These are phyloP conservation scores for Perccottus glenii DNA, from an alignment of 2,113 vertebrate species.

Conservation along the genomic window DNA sequence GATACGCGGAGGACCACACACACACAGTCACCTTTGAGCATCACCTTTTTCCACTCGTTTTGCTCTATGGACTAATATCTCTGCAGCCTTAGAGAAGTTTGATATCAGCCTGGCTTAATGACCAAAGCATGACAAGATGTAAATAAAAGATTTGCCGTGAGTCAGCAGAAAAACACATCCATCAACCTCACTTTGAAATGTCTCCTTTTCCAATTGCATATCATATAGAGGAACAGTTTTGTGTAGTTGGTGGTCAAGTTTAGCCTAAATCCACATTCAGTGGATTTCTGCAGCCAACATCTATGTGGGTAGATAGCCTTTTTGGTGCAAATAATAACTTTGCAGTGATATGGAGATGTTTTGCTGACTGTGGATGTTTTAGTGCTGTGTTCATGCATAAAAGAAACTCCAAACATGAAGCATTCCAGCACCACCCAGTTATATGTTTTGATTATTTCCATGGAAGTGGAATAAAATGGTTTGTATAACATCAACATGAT, in stretches of 20 bases:
- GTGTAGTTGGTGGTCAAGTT: constrained; percentile 42
- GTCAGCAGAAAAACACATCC: too few relatives aligned
- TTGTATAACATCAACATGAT: constrained; percentile 1
- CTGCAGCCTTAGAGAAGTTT: constrained; percentile 1
- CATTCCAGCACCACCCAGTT: background rate
- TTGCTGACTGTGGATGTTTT: constrained; percentile 6
- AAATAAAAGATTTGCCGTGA: too few relatives aligned
- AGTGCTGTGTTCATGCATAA: background rate
- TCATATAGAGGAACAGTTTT: constrained; percentile 29
- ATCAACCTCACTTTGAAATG: constrained; percentile 15
- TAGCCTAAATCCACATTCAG: constrained; percentile 26
- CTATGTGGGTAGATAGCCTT: constrained; percentile 26
- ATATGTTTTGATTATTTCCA: constrained; percentile 7
- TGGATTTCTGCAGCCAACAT: background rate
- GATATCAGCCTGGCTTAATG: background rate
- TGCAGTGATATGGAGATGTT: constrained; percentile 5
- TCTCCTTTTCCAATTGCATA: constrained; percentile 34
- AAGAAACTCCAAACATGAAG: constrained; percentile 2
- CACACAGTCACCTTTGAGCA: constrained; percentile 61
- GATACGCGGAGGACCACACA: constrained; percentile 72
- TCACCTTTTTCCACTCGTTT: constrained; percentile 45
- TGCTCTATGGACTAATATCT: background rate
- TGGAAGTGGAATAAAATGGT: background rate
- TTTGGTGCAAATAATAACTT: background rate
- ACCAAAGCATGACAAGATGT: too few relatives aligned